Conservation (phyloP, 2,113 vertebrate species). For the Variabilichromis moorii region DNA sequence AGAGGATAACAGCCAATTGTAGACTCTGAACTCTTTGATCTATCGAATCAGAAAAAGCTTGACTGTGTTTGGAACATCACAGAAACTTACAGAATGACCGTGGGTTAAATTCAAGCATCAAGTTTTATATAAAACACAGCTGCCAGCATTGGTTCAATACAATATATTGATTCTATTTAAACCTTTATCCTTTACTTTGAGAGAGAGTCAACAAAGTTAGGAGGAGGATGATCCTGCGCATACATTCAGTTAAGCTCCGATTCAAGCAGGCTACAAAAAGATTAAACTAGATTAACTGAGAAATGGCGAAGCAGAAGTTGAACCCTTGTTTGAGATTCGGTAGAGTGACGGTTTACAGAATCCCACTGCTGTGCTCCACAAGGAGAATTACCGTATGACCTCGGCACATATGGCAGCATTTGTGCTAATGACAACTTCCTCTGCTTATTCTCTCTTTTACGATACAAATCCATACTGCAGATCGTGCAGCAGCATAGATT, state of each 20-base stretch:
- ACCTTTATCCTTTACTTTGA: background rate
- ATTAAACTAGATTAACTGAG: constrained; percentile 13
- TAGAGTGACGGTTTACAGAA: background rate
- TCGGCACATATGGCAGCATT: background rate
- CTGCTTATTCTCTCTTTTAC: background rate
- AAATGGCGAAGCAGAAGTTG: constrained; percentile 4
- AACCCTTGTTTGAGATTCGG: background rate
- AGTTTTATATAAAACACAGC: background rate
- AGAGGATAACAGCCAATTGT: background rate
- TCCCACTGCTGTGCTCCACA: background rate
- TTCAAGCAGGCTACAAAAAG: constrained; percentile 7
- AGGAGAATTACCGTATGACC: background rate
- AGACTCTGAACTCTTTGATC: background rate
- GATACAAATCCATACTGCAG: background rate
- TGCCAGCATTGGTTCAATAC: background rate
- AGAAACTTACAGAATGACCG: background rate
- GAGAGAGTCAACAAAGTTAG: background rate
- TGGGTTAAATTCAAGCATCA: background rate
- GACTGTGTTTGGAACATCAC: background rate
- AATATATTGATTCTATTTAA: background rate
- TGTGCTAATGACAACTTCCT: constrained; percentile 1
- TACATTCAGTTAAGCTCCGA: background rate
- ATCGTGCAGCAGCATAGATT: background rate
- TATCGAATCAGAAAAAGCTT: background rate
- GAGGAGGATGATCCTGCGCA: background rate